phyloP scores from a whole-genome alignment of 2,113 vertebrate species.

The Picathartes gymnocephalus region DNA sequence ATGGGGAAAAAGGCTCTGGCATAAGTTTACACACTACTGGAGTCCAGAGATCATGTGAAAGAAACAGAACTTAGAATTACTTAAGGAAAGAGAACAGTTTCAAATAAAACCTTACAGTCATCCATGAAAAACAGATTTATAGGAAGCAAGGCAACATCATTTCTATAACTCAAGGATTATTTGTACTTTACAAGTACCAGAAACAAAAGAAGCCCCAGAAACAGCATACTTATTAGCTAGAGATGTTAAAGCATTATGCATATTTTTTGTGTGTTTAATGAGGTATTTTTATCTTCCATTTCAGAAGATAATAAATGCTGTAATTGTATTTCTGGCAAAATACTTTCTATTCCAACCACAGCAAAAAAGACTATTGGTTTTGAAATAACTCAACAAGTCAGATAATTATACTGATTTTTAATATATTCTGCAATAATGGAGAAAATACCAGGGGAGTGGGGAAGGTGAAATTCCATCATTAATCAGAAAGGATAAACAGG shows the following conservation, averaged over 20 bases:
- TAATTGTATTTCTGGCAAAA: background rate
- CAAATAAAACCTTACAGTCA: background rate
- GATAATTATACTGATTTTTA: background rate
- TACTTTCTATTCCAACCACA: background rate
- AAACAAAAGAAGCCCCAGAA: background rate
- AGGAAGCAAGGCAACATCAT: background rate
- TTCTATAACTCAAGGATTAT: background rate
- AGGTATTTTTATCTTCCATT: background rate
- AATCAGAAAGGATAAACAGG: slow-evolving; percentile 9
- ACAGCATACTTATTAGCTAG: background rate
- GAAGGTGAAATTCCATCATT: background rate
- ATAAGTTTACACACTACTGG: background rate
- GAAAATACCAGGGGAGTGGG: background rate
- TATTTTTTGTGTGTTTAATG: background rate
- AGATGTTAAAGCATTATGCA: background rate
- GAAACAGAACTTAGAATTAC: background rate
- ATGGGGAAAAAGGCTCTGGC: background rate
- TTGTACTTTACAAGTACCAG: background rate
- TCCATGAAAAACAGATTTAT: background rate
- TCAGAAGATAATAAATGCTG: background rate
- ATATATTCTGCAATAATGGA: background rate
- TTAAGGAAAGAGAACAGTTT: background rate
- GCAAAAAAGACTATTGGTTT: background rate
- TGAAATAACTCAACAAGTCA: background rate
- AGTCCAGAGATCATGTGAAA: background rate